These are phyloP conservation scores for Clarias magur DNA, from an alignment of 2,113 vertebrate genomes.

Conservation along the genomic window DNA sequence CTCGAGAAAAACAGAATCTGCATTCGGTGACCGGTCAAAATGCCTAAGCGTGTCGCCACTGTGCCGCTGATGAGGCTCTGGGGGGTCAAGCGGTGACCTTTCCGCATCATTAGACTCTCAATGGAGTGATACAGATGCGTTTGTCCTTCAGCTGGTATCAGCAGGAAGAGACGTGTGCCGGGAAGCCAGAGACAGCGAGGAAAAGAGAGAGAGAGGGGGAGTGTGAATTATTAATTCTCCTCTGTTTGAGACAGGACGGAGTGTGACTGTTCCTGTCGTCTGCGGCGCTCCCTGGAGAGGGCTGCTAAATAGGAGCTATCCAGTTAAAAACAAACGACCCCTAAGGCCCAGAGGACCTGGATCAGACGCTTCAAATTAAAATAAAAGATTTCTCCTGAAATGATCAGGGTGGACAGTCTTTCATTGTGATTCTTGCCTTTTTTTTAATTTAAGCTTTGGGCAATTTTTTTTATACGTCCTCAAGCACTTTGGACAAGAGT, in stretches of 20 bases:
- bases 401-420: neutral
- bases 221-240: conserved; percentile 53
- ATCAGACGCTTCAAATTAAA: conserved; percentile 37
- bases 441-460: conserved; percentile 1
- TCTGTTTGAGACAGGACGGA: conserved; percentile 45
- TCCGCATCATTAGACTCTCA: conserved; percentile 51
- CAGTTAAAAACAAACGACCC: conserved; percentile 49
- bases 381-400: neutral
- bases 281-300: conserved; percentile 32
- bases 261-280: conserved; percentile 48
- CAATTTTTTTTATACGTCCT: neutral
- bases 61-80: conserved; percentile 7
- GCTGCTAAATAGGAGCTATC: conserved; percentile 50
- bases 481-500: neutral
- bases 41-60: neutral
- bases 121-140: conserved; percentile 48
- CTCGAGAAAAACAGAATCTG: neutral
- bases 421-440: conserved; percentile 5
- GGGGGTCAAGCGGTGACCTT: conserved; percentile 48
- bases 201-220: neutral
- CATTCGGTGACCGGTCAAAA: neutral
- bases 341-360: conserved; percentile 45
- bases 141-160: conserved; percentile 48
- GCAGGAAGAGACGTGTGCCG: conserved; percentile 28
- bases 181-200: neutral